These are phyloP conservation scores for Neosilurus hyrtlii DNA, from an alignment of 2,797 vertebrate species.

Conservation along the genomic window DNA sequence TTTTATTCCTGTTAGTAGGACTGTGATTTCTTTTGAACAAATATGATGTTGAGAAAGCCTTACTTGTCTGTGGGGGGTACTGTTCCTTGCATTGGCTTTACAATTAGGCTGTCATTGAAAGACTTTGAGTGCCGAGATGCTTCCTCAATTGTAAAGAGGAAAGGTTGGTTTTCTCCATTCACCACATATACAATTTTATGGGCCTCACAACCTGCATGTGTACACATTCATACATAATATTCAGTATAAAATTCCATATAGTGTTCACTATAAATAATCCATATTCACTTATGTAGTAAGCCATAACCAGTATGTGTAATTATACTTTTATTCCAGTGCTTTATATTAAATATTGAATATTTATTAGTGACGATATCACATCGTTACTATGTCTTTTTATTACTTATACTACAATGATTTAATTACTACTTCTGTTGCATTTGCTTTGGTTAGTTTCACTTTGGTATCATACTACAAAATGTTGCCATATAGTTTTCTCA, in stretches of 20 bases:
- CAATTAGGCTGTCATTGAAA: constrained; percentile 63
- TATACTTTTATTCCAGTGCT: neutral
- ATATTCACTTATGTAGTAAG: no score
- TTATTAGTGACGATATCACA: neutral
- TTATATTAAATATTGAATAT: neutral
- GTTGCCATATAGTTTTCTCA: neutral
- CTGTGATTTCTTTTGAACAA: neutral
- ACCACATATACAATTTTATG: constrained; percentile 72
- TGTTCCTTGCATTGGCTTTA: constrained; percentile 78
- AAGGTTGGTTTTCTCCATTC: constrained; percentile 77
- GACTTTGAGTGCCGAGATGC: constrained; percentile 77
- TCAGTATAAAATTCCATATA: neutral
- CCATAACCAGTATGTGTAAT: neutral
- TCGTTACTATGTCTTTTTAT: neutral
- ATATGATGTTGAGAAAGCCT: constrained; percentile 8
- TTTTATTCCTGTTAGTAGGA: neutral
- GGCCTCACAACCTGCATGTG: constrained; percentile 69
- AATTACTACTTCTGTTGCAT: no score
- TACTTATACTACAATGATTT: no score
- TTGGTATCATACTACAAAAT: no score
- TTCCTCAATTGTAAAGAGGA: constrained; percentile 75
- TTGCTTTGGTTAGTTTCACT: no score
- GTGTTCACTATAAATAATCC: no score
- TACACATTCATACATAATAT: constrained; percentile 2
- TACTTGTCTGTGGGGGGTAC: constrained; percentile 78